Conservation (phyloP, 64 coral and sea anemone genomes). For the Stichodactyla mertensii region DNA sequence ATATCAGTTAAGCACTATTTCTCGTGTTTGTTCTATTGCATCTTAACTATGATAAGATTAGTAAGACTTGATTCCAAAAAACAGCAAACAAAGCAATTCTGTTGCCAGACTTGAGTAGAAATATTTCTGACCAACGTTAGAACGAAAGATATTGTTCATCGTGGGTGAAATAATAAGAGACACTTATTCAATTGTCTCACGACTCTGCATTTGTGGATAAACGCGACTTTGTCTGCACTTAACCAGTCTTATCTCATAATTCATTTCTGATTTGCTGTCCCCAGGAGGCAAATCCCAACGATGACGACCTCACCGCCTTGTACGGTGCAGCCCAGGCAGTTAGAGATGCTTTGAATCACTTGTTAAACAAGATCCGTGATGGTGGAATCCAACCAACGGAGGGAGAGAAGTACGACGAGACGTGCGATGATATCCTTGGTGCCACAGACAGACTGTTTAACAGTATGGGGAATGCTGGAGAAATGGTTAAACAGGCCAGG, state of each 20-base stretch:
- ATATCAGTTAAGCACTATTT: no score
- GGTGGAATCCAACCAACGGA: constrained; percentile 54
- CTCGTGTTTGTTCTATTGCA: neutral
- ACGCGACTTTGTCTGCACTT: no score
- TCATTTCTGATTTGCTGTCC: neutral
- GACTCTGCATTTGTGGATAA: no score
- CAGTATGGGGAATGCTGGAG: constrained; percentile 99
- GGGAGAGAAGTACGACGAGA: constrained; percentile 73
- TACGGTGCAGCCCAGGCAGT: constrained; percentile 77
- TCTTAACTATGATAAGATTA: no score
- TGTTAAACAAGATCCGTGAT: constrained; percentile 77
- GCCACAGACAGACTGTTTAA: constrained; percentile 96
- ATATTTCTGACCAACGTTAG: no score
- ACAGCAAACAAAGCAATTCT: no score
- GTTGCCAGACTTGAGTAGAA: no score
- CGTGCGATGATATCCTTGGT: constrained; percentile 85
- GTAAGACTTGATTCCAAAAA: neutral
- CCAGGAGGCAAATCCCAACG: constrained; percentile 69
- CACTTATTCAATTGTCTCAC: no score
- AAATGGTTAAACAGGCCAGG: constrained; percentile 98
- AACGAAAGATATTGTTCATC: no score
- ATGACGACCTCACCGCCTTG: constrained; percentile 63
- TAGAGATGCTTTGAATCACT: constrained; percentile 72
- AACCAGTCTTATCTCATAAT: no score
- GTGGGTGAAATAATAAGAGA: no score